A percentile compares a stretch with the other conserved stretches of the same genome.
phyloP scores from a whole-genome alignment of 2,888 invertebrate species.

The Vannuccia rotundouncinata region DNA sequence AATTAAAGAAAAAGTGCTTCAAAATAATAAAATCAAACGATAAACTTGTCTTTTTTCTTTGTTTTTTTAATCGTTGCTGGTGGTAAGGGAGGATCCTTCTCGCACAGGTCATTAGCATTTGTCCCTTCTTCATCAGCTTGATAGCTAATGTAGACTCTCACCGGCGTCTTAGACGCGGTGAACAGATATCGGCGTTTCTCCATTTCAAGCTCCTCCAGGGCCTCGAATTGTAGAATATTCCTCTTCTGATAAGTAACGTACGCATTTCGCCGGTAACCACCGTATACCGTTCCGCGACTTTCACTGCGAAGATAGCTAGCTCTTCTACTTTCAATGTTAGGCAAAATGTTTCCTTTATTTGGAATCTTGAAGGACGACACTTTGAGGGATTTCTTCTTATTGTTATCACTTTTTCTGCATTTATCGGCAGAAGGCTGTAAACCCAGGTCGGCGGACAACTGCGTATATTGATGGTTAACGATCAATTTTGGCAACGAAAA shows the following conservation, averaged over 20 bases:
- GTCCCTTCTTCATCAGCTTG: background rate
- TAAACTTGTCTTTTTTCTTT: no score
- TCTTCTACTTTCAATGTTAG: background rate
- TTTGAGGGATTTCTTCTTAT: background rate
- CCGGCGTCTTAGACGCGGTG: background rate
- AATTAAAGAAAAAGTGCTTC: no score
- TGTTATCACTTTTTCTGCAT: background rate
- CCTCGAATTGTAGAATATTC: background rate
- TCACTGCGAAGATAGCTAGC: background rate
- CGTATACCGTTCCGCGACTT: background rate
- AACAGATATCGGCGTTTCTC: background rate
- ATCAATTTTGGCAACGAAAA: background rate
- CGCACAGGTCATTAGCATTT: no score
- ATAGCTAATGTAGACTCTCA: background rate
- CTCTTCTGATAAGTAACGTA: background rate
- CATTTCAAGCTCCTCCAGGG: background rate
- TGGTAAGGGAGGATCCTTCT: no score
- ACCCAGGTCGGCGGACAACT: background rate
- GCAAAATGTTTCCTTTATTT: background rate
- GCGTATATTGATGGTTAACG: background rate
- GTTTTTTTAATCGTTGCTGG: no score
- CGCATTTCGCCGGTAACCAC: background rate
- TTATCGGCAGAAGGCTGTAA: background rate
- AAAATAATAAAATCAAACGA: no score
- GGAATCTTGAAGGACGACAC: background rate